These are phyloP conservation scores for Paraescarpia echinospica DNA, from an alignment of 1,140 invertebrate genomes.

Conservation along the genomic window DNA sequence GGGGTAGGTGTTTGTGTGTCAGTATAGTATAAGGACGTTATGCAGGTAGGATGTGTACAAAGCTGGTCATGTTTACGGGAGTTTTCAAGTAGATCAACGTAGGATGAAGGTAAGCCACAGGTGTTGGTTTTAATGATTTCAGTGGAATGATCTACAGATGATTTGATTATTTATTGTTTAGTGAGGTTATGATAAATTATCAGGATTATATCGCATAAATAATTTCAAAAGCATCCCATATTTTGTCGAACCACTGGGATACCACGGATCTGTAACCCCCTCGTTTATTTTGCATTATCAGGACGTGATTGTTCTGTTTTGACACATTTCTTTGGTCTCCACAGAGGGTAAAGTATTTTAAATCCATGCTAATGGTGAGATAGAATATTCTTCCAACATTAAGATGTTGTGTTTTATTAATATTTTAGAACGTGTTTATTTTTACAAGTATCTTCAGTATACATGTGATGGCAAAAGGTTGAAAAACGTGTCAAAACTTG, in stretches of 20 bases:
- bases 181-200: background rate
- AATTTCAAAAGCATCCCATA: background rate
- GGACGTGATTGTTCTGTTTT: background rate
- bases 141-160: background rate
- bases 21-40: background rate
- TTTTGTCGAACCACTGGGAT: too few species aligned
- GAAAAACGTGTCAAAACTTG: background rate
- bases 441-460: background rate
- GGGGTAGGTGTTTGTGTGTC: background rate
- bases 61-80: background rate
- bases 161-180: background rate
- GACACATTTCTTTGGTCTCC: background rate
- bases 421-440: background rate
- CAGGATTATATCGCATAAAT: background rate
- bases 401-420: background rate
- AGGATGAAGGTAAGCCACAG: background rate
- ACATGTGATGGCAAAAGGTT: background rate
- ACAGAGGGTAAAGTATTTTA: background rate
- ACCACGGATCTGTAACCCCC: background rate
- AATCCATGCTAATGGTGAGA: background rate
- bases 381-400: background rate
- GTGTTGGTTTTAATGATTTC: background rate
- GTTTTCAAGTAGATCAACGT: background rate
- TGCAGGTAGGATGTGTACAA: background rate
- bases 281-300: background rate